A percentile compares a stretch with the other conserved stretches of the same genome.
phyloP scores from a whole-genome alignment of 2,113 vertebrate genomes.

The Pluvialis apricaria region DNA sequence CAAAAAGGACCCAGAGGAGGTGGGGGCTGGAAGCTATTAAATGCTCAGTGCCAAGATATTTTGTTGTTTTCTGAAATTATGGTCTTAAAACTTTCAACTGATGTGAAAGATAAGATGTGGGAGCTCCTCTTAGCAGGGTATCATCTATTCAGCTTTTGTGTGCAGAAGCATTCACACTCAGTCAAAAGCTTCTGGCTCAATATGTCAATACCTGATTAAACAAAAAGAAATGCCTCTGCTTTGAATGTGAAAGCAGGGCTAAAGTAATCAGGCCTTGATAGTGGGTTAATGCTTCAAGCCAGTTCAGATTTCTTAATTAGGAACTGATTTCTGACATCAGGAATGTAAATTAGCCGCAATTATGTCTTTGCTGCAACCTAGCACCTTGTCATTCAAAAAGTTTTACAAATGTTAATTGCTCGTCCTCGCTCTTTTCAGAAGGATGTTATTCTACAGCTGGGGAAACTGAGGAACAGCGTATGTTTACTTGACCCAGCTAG shows the following conservation, averaged over 20 bases:
- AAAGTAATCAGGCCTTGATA: constrained; percentile 38
- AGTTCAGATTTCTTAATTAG: constrained; percentile 39
- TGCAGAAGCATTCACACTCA: constrained; percentile 1
- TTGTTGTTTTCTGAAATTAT: neutral
- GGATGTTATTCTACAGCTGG: neutral
- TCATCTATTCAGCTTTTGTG: constrained; percentile 56
- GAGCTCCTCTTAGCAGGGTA: constrained; percentile 45
- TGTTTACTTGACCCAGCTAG: neutral
- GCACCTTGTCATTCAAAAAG: constrained; percentile 19
- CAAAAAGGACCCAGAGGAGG: neutral
- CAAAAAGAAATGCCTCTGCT: constrained; percentile 49
- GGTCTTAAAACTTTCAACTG: neutral
- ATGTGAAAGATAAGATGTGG: constrained; percentile 19
- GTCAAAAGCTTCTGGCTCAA: constrained; percentile 47
- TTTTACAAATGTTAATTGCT: constrained; percentile 35
- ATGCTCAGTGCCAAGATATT: neutral
- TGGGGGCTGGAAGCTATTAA: neutral
- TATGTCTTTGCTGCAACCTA: constrained; percentile 19
- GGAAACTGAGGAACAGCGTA: constrained; percentile 35
- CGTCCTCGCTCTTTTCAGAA: neutral
- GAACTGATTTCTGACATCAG: constrained; percentile 50
- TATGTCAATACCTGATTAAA: constrained; percentile 54
- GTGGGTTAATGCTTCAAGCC: constrained; percentile 5
- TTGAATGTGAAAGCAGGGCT: constrained; percentile 47
- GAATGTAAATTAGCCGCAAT: constrained; percentile 43